Percentiles rank a stretch among this genome's conserved stretches.
Conservation (phyloP, 2,888 invertebrate species). For the Monochamus alternatus region DNA sequence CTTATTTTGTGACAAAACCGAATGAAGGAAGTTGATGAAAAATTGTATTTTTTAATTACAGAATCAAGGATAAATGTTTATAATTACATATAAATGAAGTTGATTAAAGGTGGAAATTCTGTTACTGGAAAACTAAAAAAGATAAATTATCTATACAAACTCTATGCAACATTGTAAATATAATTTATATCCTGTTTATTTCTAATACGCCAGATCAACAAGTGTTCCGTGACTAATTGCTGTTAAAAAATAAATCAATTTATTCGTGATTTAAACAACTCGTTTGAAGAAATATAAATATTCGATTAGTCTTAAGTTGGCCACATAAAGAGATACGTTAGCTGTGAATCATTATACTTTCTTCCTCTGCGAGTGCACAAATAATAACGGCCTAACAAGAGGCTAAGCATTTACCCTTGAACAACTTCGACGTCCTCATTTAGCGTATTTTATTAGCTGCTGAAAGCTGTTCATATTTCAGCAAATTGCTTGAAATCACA, state of each 20-base stretch:
- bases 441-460: not conserved
- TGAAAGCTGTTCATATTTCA: not conserved
- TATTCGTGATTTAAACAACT: too few relatives aligned
- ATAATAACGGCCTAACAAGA: not conserved
- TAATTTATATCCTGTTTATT: too few relatives aligned
- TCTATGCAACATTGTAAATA: too few relatives aligned
- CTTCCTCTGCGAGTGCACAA: not conserved
- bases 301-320: too few relatives aligned
- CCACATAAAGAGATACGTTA: not conserved
- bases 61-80: not conserved
- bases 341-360: not conserved
- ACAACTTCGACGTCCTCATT: not conserved
- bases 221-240: too few relatives aligned
- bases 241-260: too few relatives aligned
- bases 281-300: too few relatives aligned
- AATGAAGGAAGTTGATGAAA: not conserved
- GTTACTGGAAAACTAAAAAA: too few relatives aligned
- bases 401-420: not conserved
- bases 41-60: not conserved
- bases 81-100: too few relatives aligned
- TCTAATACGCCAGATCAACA: too few relatives aligned
- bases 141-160: too few relatives aligned
- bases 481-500: not conserved
- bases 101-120: too few relatives aligned
- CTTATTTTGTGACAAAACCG: not conserved